These are phyloP conservation scores for Coregonus clupeaformis DNA, from an alignment of 2,113 vertebrate genomes.

Conservation along the genomic window DNA sequence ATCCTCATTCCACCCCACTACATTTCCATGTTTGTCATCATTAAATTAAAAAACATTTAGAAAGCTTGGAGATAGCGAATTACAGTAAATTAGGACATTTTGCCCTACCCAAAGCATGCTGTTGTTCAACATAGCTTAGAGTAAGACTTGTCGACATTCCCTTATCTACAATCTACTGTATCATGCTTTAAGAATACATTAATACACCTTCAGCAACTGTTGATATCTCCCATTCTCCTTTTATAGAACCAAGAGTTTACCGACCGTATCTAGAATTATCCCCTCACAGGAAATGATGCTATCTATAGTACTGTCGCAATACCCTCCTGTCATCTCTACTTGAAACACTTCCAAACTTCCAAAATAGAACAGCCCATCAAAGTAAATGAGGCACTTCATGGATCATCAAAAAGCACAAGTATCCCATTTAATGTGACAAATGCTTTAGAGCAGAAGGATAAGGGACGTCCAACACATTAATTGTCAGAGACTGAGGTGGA, in stretches of 20 bases:
- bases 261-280: neutral
- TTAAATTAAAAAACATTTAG: neutral
- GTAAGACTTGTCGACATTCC: neutral
- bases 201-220: neutral
- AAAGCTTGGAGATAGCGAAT: neutral
- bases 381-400: constrained; percentile 20
- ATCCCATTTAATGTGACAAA: constrained; percentile 17
- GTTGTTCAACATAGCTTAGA: neutral
- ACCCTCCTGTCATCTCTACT: constrained; percentile 9
- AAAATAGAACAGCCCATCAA: constrained; percentile 12
- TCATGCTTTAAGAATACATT: neutral
- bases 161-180: too few relatives aligned
- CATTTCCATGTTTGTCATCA: neutral
- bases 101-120: neutral
- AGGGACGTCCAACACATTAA: constrained; percentile 22
- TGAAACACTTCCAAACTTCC: neutral
- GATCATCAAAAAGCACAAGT: constrained; percentile 31
- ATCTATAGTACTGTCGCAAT: constrained; percentile 9
- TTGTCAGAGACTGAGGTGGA: constrained; percentile 1
- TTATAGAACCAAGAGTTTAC: neutral
- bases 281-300: neutral
- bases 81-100: neutral
- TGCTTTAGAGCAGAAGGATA: constrained; percentile 19
- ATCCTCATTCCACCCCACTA: neutral
- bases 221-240: too few relatives aligned